phyloP scores from a whole-genome alignment of 2,113 vertebrate species.

The Sapayoa aenigma region DNA sequence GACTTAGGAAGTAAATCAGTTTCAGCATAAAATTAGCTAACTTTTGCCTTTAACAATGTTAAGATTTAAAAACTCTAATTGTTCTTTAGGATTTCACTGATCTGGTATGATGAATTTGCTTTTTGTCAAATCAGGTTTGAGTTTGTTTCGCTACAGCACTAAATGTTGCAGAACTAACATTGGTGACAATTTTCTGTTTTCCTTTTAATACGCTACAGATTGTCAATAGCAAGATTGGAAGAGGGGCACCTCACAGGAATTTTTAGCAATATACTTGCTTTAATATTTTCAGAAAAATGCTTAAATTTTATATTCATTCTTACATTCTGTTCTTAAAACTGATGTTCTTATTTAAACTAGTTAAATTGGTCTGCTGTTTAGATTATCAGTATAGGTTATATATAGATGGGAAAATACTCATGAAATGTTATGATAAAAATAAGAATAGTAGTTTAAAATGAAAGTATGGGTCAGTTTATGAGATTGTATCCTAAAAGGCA shows the following conservation, averaged over 20 bases:
- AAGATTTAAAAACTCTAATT: neutral
- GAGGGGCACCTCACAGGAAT: neutral
- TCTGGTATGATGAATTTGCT: neutral
- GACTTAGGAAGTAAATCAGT: neutral
- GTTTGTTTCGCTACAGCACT: neutral
- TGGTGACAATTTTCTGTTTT: neutral
- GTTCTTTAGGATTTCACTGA: neutral
- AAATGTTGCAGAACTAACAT: neutral
- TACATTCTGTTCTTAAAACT: neutral
- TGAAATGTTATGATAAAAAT: neutral
- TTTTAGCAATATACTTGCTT: neutral
- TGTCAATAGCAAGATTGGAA: neutral
- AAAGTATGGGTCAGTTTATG: neutral
- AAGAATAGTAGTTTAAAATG: neutral
- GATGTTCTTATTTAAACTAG: neutral
- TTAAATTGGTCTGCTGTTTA: neutral
- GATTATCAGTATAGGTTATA: neutral
- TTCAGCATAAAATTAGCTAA: neutral
- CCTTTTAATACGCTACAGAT: neutral
- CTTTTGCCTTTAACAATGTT: neutral
- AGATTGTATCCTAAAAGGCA: neutral
- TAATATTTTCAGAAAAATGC: neutral
- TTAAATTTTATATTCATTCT: neutral
- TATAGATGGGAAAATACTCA: conserved; percentile 28
- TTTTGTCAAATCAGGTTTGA: neutral